A percentile compares a stretch with the other conserved stretches of the same genome.
Conservation (phyloP, 2,888 invertebrate species). For the Aproaerema taeniolella region DNA sequence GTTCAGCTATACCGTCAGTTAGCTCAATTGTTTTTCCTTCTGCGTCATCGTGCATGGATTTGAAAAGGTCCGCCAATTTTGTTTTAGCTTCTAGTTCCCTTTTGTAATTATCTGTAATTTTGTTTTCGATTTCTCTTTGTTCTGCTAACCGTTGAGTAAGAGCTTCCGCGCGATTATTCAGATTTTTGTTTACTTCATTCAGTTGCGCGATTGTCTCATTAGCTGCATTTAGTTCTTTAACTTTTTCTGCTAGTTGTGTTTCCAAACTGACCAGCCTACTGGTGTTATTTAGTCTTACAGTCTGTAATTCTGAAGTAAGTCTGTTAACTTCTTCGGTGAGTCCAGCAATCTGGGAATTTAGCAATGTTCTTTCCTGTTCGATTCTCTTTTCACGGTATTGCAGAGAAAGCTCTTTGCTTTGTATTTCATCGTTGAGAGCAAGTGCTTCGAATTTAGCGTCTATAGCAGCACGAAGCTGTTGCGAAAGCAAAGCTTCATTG, state of each 20-base stretch:
- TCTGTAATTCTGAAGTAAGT: constrained; percentile 86
- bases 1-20: constrained; percentile 85
- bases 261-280: constrained; percentile 82
- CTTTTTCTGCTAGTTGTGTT: constrained; percentile 85
- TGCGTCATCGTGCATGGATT: constrained; percentile 87
- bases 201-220: constrained; percentile 82
- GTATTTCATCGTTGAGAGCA: constrained; percentile 87
- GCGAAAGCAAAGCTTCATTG: constrained; percentile 82
- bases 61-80: constrained; percentile 89
- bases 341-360: constrained; percentile 87
- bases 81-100: constrained; percentile 91
- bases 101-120: constrained; percentile 84
- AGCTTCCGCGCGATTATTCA: constrained; percentile 82
- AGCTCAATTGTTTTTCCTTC: constrained; percentile 87
- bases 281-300: constrained; percentile 83
- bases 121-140: constrained; percentile 84
- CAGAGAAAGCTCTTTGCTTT: constrained; percentile 86
- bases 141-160: constrained; percentile 83
- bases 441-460: constrained; percentile 90
- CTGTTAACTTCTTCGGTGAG: constrained; percentile 88
- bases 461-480: constrained; percentile 85
- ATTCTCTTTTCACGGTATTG: constrained; percentile 90
- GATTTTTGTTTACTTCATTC: constrained; percentile 82
- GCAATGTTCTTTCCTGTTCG: constrained; percentile 86
- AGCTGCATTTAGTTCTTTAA: constrained; percentile 86